These are phyloP conservation scores for Bombus sibiricus DNA, from an alignment of 1,140 invertebrate species.

Conservation along the genomic window DNA sequence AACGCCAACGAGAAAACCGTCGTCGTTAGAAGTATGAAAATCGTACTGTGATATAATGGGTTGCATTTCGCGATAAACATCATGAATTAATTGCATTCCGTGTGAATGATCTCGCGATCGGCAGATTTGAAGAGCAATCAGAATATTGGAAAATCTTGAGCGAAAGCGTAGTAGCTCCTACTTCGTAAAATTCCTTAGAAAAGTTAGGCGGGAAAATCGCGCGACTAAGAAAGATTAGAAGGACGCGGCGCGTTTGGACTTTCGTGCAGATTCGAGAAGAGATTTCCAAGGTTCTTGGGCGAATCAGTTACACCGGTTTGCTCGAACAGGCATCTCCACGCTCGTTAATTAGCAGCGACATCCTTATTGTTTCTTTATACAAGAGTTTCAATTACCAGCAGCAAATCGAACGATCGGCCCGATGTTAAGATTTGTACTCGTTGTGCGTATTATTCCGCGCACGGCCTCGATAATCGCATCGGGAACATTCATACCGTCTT, in stretches of 20 bases:
- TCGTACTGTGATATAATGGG: not conserved
- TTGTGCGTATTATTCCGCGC: conserved; percentile 40
- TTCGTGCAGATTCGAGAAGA: conserved; percentile 32
- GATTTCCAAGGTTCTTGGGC: conserved; percentile 23
- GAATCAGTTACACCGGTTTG: conserved; percentile 24
- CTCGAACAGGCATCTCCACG: conserved; percentile 8
- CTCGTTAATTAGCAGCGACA: conserved; percentile 62
- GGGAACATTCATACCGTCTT: conserved; percentile 26
- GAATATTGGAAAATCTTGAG: not conserved
- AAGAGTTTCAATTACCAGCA: conserved; percentile 60
- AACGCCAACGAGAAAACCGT: conserved; percentile 26
- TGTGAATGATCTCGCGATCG: conserved; percentile 71
- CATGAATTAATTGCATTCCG: conserved; percentile 78
- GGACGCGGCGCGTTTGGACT: too few species aligned
- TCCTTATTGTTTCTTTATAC: conserved; percentile 47
- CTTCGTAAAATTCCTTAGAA: conserved; percentile 53
- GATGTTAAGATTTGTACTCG: conserved; percentile 40
- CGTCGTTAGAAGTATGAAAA: too few species aligned
- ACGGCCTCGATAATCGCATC: conserved; percentile 2
- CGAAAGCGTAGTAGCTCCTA: not conserved
- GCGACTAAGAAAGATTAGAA: too few species aligned
- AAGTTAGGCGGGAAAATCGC: conserved; percentile 40
- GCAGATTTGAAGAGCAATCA: conserved; percentile 69
- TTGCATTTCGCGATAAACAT: conserved; percentile 76
- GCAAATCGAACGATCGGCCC: conserved; percentile 47